Base-by-base conservation (phyloP, 2,888 invertebrate genomes). In the Syritta pipiens region DNA sequence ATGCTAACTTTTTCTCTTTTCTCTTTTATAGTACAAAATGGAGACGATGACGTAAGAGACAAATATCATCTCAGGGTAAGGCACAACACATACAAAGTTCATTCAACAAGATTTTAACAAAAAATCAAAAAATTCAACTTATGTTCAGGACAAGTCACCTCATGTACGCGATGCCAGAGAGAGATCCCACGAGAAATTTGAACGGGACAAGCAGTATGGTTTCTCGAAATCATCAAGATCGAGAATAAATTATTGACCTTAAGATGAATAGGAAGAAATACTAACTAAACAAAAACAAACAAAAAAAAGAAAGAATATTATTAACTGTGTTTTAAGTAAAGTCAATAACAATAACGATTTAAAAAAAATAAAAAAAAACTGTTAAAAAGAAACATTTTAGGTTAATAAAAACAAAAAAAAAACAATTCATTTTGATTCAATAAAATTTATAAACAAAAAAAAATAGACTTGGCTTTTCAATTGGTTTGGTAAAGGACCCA, bases 151-250 rank as follows among this genome's bases (percentile, higher is more conserved):
- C 86, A 94, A 95, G 86, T 95, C 95, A 44, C 95, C 95, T 4
- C 94, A 94, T 85, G 85, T 89, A 49, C 90, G 92, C 85, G 92
- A 92, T 63, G 81, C 82, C 83, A 90, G 94, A 83, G 93, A 93
- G 86, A 92, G 95, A 83, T 94, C 95, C 42, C 94, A 95, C 83
- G 95, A 95, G 82, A 90, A 93, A 82, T 91, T 92, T 86, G 95
- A 95, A 72, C 83, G 89, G 28, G 88, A 89, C 83, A 95, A 95
- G 91, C 94, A 95, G 93, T 95, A 95, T 93, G 94, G 94, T 93
- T 94, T 94, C 90, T 83, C 86, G 42, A 88, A 88, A 83, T 86
- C 88, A 12, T 83, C 87, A 20, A 87, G 88, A 68, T 87, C 87
- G 49, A 83, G 86, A 77, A 85, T 85, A 82, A 84, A 84, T 51